phyloP scores from a whole-genome alignment of 2,888 invertebrate genomes.

The Zaprionus obscuricornis region DNA sequence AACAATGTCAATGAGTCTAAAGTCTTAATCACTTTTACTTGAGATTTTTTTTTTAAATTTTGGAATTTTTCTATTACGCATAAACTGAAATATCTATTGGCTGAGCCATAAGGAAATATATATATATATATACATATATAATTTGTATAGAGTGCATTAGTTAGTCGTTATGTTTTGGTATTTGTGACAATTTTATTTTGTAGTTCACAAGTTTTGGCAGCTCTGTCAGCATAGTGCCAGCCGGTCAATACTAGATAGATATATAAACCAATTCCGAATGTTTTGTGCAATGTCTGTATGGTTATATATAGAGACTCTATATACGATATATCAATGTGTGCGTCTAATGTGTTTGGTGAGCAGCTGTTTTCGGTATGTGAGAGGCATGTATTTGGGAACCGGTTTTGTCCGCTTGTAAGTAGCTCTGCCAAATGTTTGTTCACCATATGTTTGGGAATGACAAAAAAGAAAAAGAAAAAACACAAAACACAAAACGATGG shows the following conservation, averaged over 20 bases:
- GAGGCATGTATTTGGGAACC: constrained; percentile 34
- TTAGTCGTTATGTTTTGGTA: background rate
- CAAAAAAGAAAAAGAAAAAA: constrained; percentile 4
- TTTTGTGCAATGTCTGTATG: constrained; percentile 38
- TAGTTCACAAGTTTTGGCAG: constrained; percentile 38
- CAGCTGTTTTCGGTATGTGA: constrained; percentile 38
- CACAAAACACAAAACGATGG: constrained; percentile 5
- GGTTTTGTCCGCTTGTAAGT: constrained; percentile 46
- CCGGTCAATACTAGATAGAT: constrained; percentile 21
- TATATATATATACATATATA: too few relatives aligned
- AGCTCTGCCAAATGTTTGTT: constrained; percentile 62
- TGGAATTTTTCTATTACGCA: too few relatives aligned
- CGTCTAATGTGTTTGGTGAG: constrained; percentile 34
- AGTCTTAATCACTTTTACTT: too few relatives aligned
- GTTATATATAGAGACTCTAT: constrained; percentile 26
- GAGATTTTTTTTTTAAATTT: too few relatives aligned
- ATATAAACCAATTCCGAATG: constrained; percentile 26
- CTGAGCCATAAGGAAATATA: too few relatives aligned
- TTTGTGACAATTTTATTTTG: constrained; percentile 9
- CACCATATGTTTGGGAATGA: constrained; percentile 54
- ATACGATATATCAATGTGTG: constrained; percentile 1
- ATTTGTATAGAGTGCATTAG: constrained; percentile 8
- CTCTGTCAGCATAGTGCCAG: constrained; percentile 50
- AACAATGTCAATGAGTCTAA: background rate
- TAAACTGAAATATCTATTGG: too few relatives aligned